Evolutionary conservation across 2,888 invertebrate species (phyloP).

Genomic region (Lysandra bellargus): DNA sequence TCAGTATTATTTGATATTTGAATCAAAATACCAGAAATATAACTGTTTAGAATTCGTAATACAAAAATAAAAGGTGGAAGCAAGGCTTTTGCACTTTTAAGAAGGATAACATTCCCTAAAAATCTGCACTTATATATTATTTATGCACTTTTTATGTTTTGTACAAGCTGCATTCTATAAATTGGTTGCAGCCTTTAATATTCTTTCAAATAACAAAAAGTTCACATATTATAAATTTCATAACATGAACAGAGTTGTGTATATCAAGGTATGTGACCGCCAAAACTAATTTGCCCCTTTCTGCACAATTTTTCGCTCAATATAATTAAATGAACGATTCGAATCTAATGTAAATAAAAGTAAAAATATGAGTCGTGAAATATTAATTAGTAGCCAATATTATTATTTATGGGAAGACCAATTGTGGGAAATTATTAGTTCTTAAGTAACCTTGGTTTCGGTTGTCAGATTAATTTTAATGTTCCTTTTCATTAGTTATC

Average conservation of each 20-base stretch:
- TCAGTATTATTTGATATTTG: not conserved
- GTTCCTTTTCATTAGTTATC: not conserved
- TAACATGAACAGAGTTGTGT: not conserved
- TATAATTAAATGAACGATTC: not conserved
- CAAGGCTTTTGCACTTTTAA: conserved; percentile 3
- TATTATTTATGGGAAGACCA: not conserved
- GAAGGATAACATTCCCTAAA: not conserved
- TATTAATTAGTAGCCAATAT: not conserved
- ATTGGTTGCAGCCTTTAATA: not conserved
- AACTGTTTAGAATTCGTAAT: not conserved
- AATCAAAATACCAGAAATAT: not conserved
- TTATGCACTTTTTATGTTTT: not conserved
- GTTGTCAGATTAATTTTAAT: not conserved
- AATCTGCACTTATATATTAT: not conserved
- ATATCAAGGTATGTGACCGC: not conserved
- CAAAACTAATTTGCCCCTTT: not conserved
- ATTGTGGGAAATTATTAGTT: not conserved
- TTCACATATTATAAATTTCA: not conserved
- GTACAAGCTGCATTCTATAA: not conserved
- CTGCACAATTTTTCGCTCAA: conserved; percentile 4
- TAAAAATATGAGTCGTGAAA: not conserved
- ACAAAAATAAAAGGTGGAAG: not conserved
- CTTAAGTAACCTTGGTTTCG: not conserved
- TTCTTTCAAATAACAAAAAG: not conserved
- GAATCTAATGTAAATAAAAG: conserved; percentile 5